Base-by-base conservation (phyloP, 2,888 invertebrate species). In the Boloria euphrosyne region DNA sequence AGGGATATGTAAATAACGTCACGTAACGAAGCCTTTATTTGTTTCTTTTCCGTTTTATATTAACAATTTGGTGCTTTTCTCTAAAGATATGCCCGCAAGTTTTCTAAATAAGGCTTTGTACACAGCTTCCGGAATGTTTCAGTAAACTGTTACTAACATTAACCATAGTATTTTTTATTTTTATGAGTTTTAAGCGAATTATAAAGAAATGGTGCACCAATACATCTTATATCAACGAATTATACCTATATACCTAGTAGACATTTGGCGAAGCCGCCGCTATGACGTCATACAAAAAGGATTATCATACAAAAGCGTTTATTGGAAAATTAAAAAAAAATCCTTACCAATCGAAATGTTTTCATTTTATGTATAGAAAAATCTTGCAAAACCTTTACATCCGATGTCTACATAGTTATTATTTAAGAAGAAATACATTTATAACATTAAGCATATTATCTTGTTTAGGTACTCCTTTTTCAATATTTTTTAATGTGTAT, bases 111-210 rank as follows among this genome's bases (percentile, higher is more conserved):
- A 87, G 85, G 91, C 91, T 90, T 91, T 92, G 92, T 92, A 91
- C 80, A 91, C 89, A 91, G 92, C 92, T 91, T 90, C 80, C 90
- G 92, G 92, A 92, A 90, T 92, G 92, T 92, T 91, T 85, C 89
- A 90, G 81, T 88, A 83, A 86, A 87, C 85, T 86, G 84, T 85
- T 85, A 90, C 87, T 91, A 92, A 91, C 89, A 83, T 79, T 87
- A 89, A 85, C 83, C 82, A 75, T 83, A 82, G 79, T 60, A 55
- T 16, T 60, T 55, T 52, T 59, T 65, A 65, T 49, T 59, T 38
- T 60, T 60, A 51, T 47, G 18, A 47, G n/a, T 59, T 78, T 69
- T 73, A 74, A 10, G 10, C 31, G 31, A 67, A 47, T 69, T 62
- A 59, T 52, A 46, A 78, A 71, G 72, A 57, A 70, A 69, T 76